Evolutionary conservation across 2,113 vertebrate genomes (phyloP), one percentile per base, ranked within the genome.

Genomic region (Bubo bubo): DNA sequence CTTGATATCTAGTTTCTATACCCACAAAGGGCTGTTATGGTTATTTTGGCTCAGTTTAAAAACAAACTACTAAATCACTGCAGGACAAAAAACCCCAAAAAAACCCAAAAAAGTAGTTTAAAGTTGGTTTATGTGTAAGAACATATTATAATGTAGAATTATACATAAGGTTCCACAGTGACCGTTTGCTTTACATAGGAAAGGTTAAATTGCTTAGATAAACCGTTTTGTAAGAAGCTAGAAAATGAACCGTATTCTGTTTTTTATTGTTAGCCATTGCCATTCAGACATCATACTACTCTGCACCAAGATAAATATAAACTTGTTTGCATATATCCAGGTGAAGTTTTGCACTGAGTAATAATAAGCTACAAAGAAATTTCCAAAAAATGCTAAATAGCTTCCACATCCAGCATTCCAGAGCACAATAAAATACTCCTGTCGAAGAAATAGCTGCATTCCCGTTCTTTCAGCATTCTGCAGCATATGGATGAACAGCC

Each of bases 401-500:
- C 16, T 68, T 47, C 90, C 60, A 77, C 49, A 95, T 71, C 28
- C 79, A 92, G 72, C 39, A 52, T 74, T 86, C 79, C 79, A 91
- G 60, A 79, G n/a, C 64, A 79, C 19, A 71, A 37, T n/a, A 63
- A 83, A 88, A 77, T 8, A 47, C 59, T 75, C 94, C 47, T 81
- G 45, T 47, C 71, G 71, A 74, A 81, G 79, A 88, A 96, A 90
- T 43, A 77, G 55, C 85, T 71, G 59, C 68, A 58, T 71, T 82
- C 47, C 56, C 0, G 10, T 77, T 81, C 91, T 74, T 84, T 30
- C 60, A 79, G 43, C 26, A 24, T 71, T 63, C 82, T 80, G 79
- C 50, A 92, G 76, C 94, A 97, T 93, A 97, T 72, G 90, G 94
- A 86, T 71, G 82, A 96, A 88, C 90, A 94, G 86, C 56, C 68